These are phyloP conservation scores for Philaethria dido DNA, from an alignment of 2,888 invertebrate genomes.

Conservation along the genomic window DNA sequence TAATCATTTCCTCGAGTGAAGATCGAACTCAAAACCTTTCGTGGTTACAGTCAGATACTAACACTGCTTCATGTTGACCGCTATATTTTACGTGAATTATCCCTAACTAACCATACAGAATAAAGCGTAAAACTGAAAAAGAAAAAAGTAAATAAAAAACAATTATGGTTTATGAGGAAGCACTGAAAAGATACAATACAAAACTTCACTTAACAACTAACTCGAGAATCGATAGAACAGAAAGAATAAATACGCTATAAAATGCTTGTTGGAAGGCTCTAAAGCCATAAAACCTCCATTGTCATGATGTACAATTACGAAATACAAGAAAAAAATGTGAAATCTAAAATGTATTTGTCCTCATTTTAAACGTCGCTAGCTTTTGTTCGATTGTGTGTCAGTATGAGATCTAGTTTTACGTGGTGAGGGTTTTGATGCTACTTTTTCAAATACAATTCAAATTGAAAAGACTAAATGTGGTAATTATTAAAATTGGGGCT, in stretches of 20 bases:
- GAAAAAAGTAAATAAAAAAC: too few species aligned
- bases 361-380: slow-evolving; percentile 13
- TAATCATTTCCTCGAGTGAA: too few species aligned
- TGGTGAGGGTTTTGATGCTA: not conserved
- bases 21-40: too few species aligned
- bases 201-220: slow-evolving; percentile 17
- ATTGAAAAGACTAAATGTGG: not conserved
- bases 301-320: slow-evolving; percentile 24
- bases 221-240: slow-evolving; percentile 8
- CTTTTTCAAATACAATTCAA: not conserved
- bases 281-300: slow-evolving; percentile 27
- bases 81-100: too few species aligned
- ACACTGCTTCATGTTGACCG: too few species aligned
- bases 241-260: slow-evolving; percentile 26
- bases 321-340: slow-evolving; percentile 20
- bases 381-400: slow-evolving; percentile 17
- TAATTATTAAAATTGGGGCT: too few species aligned
- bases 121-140: too few species aligned
- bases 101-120: too few species aligned
- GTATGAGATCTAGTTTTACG: not conserved
- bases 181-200: not conserved
- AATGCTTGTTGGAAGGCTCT: slow-evolving; percentile 7
- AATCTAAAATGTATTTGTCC: slow-evolving; percentile 19
- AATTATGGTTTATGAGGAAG: not conserved
- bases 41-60: too few species aligned